Evolutionary conservation across 2,113 vertebrate species (phyloP).

Genomic region (Malurus elegans): DNA sequence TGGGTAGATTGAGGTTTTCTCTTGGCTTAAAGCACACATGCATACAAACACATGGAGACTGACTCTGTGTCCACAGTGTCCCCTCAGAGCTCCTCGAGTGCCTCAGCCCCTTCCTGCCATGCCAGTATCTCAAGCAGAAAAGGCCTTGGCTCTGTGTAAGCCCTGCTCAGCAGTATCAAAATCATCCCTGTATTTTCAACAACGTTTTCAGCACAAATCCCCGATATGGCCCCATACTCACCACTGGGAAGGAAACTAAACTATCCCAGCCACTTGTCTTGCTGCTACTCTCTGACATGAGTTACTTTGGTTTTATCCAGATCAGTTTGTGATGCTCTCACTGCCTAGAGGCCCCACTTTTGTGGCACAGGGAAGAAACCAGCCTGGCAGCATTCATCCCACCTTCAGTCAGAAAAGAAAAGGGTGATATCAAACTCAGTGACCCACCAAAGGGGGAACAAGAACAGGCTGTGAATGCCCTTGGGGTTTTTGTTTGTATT

Average conservation of each 20-base stretch:
- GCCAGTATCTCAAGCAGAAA: background rate
- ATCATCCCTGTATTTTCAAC: background rate
- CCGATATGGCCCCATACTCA: no score
- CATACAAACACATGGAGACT: background rate
- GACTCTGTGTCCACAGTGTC: rapidly evolving
- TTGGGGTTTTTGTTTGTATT: background rate
- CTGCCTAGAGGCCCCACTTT: background rate
- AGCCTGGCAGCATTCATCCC: background rate
- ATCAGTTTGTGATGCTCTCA: background rate
- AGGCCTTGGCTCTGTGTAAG: background rate
- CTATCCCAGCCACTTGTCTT: background rate
- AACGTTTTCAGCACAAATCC: background rate
- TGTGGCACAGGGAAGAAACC: background rate
- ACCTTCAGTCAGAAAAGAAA: background rate
- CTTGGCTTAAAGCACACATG: background rate
- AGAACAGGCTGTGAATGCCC: background rate
- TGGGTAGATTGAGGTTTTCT: background rate
- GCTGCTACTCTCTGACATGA: background rate
- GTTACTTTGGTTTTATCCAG: background rate
- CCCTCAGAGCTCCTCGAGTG: background rate
- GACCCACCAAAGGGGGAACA: background rate
- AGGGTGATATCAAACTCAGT: background rate
- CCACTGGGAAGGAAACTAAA: background rate
- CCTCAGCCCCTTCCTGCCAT: background rate
- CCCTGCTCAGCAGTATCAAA: background rate